A percentile compares a stretch with the other conserved stretches of the same genome.
Conservation (phyloP, 2,888 invertebrate genomes). For the Andrena fulva region DNA sequence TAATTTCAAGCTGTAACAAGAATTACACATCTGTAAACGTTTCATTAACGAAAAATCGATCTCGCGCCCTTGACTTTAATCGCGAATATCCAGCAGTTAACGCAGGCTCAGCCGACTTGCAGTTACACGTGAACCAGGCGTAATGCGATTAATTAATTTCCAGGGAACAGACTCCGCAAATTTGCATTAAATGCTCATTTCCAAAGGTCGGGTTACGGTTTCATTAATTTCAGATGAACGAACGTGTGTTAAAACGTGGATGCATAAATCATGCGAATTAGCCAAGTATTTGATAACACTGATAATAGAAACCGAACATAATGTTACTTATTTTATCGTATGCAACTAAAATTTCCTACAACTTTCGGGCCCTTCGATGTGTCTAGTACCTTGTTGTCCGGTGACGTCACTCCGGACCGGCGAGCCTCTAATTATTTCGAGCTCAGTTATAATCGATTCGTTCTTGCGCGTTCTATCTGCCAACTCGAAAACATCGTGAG, state of each 20-base stretch:
- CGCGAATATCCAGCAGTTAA: neutral
- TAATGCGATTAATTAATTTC: constrained; percentile 7
- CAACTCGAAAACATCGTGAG: neutral
- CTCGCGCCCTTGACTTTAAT: neutral
- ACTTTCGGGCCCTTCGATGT: neutral
- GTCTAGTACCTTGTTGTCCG: neutral
- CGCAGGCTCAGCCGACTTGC: neutral
- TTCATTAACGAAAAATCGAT: neutral
- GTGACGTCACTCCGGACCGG: constrained; percentile 6
- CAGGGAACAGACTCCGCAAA: neutral
- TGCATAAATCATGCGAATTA: neutral
- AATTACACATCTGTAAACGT: neutral
- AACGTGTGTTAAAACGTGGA: neutral
- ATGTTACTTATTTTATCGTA: too few relatives aligned
- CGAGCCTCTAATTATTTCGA: neutral
- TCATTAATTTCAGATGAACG: neutral
- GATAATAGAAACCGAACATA: too few relatives aligned
- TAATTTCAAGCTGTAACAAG: too few relatives aligned
- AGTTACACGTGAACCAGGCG: neutral
- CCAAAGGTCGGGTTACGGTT: neutral
- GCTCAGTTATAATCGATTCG: constrained; percentile 5
- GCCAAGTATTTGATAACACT: neutral
- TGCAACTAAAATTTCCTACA: too few relatives aligned
- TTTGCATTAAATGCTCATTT: neutral
- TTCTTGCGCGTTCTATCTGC: neutral